These are phyloP conservation scores for Megaceryle maxima DNA, from an alignment of 2,113 vertebrate species.

Conservation along the genomic window DNA sequence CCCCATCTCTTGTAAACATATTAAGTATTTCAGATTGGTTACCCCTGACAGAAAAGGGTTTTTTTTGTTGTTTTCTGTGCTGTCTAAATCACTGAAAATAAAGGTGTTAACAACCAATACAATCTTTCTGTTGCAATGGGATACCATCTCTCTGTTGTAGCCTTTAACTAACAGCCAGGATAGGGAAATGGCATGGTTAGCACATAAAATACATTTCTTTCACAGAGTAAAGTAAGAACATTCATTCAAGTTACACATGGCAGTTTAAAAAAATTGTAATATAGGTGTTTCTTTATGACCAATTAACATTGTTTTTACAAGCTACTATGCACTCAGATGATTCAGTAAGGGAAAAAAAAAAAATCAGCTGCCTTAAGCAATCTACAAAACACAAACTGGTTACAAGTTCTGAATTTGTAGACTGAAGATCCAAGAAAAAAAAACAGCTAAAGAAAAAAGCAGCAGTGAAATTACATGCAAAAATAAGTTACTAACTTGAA, in stretches of 20 bases:
- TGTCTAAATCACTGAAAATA: not conserved
- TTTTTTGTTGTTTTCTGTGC: not conserved
- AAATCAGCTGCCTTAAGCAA: not conserved
- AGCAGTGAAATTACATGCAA: not conserved
- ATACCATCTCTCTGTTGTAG: not conserved
- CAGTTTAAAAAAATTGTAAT: not conserved
- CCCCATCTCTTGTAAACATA: not conserved
- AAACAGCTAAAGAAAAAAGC: not conserved
- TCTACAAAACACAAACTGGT: not conserved
- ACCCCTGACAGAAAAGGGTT: not conserved
- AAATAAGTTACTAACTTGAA: not conserved
- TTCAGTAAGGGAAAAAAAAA: not conserved
- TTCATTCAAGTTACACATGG: not conserved
- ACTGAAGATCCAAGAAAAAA: not conserved
- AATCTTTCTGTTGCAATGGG: not conserved
- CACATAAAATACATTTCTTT: not conserved
- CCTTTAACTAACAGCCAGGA: not conserved
- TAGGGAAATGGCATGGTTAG: not conserved
- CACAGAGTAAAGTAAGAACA: not conserved
- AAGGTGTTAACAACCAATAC: not conserved
- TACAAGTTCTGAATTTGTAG: not conserved
- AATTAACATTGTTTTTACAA: not conserved
- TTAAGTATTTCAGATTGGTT: not conserved
- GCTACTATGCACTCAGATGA: not conserved
- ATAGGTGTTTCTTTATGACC: not conserved